Evolutionary conservation across 2,797 vertebrate genomes (phyloP).

Genomic region (Phataginus tetradactyla): DNA sequence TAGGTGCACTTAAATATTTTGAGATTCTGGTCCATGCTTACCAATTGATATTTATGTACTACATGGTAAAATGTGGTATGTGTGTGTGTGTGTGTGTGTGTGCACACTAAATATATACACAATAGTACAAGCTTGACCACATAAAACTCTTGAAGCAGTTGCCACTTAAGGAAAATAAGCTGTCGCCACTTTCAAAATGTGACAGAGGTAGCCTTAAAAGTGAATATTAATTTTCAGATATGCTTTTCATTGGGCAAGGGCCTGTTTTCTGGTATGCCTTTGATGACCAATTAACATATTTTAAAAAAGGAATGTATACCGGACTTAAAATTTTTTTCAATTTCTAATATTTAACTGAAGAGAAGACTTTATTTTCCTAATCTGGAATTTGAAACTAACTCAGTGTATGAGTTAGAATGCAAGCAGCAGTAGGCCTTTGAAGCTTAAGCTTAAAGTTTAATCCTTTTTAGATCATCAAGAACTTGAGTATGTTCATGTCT

Average conservation of each 20-base stretch:
- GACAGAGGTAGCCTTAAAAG: not conserved
- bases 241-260: not conserved
- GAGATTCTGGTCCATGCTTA: not conserved
- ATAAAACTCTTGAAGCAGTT: slow-evolving; percentile 30
- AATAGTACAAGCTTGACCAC: not conserved
- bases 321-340: not conserved
- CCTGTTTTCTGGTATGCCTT: not conserved
- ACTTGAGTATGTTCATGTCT: slow-evolving; percentile 57
- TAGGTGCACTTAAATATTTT: not conserved
- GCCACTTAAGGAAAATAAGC: slow-evolving; percentile 35
- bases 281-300: not conserved
- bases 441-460: slow-evolving; percentile 46
- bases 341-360: slow-evolving; percentile 10
- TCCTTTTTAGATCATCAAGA: slow-evolving; percentile 59
- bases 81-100: not conserved
- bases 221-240: slow-evolving; percentile 25
- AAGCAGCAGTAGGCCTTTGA: slow-evolving; percentile 62
- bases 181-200: not conserved
- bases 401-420: not conserved
- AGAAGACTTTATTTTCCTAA: not conserved
- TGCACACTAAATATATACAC: not conserved
- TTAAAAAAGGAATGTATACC: not conserved
- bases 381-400: slow-evolving; percentile 31
- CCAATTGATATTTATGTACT: not conserved
- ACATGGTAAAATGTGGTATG: not conserved